A percentile compares a stretch with the other conserved stretches of the same genome.
Evolutionary conservation across 2,113 vertebrate genomes (phyloP).

Genomic region (Oryzias javanicus): DNA sequence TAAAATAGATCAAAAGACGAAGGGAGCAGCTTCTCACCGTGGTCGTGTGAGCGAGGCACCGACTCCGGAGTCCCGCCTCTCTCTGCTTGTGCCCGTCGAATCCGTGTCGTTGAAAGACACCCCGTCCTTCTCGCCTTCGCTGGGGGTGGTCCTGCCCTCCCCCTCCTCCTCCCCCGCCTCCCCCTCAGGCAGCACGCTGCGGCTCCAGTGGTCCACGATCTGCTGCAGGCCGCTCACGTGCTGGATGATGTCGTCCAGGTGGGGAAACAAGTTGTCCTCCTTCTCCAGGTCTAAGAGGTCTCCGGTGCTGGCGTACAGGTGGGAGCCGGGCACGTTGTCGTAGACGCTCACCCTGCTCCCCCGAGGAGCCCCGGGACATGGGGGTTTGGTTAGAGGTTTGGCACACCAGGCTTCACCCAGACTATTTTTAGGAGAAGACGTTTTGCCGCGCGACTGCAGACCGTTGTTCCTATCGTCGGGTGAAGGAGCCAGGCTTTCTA

Average conservation of each 20-base stretch:
- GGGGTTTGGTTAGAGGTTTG: constrained; percentile 59
- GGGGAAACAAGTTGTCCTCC: constrained; percentile 87
- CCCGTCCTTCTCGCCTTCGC: constrained; percentile 87
- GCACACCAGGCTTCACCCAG: constrained; percentile 39
- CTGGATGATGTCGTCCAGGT: constrained; percentile 91
- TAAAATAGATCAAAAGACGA: too few relatives aligned
- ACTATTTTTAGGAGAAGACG: constrained; percentile 19
- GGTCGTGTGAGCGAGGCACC: constrained; percentile 94
- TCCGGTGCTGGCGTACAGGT: constrained; percentile 94
- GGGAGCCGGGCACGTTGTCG: constrained; percentile 94
- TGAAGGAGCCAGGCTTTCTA: constrained; percentile 89
- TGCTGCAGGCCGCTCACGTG: constrained; percentile 91
- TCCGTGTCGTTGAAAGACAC: constrained; percentile 89
- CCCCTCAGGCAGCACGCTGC: constrained; percentile 80
- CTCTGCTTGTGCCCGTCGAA: constrained; percentile 82
- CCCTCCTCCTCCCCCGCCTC: constrained; percentile 60
- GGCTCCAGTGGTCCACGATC: constrained; percentile 92
- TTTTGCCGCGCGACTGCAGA: constrained; percentile 5
- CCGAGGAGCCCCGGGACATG: constrained; percentile 77
- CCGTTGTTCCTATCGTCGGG: constrained; percentile 64
- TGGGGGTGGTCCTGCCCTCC: constrained; percentile 86
- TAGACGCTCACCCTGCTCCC: constrained; percentile 85
- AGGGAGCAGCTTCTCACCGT: constrained; percentile 69
- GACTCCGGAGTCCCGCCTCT: constrained; percentile 95
- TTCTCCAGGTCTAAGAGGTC: constrained; percentile 92